Conservation (phyloP, 64 coral and sea anemone genomes). For the Anthopleura sola region DNA sequence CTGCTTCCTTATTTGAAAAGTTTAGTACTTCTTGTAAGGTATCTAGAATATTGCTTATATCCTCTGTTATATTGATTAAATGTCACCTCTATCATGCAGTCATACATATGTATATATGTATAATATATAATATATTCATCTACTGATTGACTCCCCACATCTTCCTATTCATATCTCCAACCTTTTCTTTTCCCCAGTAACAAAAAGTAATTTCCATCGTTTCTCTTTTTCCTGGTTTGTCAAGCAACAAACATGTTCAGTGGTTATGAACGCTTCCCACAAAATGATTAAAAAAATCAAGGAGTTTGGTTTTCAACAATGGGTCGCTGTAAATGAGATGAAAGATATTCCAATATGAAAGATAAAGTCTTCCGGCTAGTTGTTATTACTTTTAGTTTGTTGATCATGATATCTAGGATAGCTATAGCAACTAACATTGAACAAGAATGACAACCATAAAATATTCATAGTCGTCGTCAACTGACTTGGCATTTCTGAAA, state of each 20-base stretch:
- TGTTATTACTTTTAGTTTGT: not conserved
- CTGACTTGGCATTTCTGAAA: not conserved
- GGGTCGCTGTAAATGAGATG: not conserved
- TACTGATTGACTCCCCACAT: too few relatives aligned
- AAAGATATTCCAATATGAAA: slow-evolving; percentile 4
- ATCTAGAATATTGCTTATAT: not conserved
- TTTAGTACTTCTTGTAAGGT: not conserved
- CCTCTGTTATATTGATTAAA: not conserved
- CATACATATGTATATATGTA: too few relatives aligned
- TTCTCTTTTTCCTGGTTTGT: not conserved
- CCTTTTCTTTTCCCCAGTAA: not conserved
- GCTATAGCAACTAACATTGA: not conserved
- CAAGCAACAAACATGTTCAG: too few relatives aligned
- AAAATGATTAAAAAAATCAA: not conserved
- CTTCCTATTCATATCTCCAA: not conserved
- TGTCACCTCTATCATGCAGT: too few relatives aligned
- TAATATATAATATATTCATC: too few relatives aligned
- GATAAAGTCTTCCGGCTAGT: not conserved
- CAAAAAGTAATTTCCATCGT: too few relatives aligned
- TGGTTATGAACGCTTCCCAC: not conserved
- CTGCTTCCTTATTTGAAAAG: not conserved
- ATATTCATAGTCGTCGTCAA: too few relatives aligned
- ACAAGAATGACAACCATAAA: too few relatives aligned
- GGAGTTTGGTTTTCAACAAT: too few relatives aligned
- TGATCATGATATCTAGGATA: not conserved